Conservation (phyloP, 2,797 vertebrate genomes). For the Mus minutoides region DNA sequence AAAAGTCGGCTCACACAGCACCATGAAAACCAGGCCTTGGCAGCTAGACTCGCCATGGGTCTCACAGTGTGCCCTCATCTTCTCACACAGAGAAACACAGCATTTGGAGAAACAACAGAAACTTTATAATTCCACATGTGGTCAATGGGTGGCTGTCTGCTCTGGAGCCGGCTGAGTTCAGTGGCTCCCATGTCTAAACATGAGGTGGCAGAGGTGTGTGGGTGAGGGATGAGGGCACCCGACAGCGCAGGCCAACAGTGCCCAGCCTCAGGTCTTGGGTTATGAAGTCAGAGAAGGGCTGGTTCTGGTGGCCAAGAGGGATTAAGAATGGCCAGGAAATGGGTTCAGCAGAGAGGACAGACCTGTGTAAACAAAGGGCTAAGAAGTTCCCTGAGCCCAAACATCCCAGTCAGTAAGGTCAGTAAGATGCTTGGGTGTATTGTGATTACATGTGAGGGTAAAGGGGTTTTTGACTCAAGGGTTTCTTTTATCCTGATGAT, state of each 20-base stretch:
- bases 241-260: too few relatives aligned
- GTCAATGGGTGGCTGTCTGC: neutral
- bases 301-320: too few relatives aligned
- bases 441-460: rapidly evolving
- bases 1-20: neutral
- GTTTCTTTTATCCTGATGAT: neutral
- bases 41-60: neutral
- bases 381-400: neutral
- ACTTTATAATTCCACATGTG: neutral
- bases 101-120: neutral
- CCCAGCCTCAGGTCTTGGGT: neutral
- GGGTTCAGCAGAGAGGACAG: neutral
- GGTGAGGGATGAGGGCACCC: neutral
- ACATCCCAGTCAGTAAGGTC: neutral
- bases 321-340: neutral
- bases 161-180: neutral
- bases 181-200: neutral
- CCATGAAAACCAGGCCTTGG: neutral
- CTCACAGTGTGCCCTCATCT: neutral
- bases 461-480: rapidly evolving
- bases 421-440: neutral
- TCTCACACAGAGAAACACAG: neutral
- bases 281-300: neutral
- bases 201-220: neutral
- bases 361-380: neutral